These are phyloP conservation scores for Hydractinia symbiolongicarpus DNA, from an alignment of 30 jellyfish, hydroid and myxozoan species.

Conservation along the genomic window DNA sequence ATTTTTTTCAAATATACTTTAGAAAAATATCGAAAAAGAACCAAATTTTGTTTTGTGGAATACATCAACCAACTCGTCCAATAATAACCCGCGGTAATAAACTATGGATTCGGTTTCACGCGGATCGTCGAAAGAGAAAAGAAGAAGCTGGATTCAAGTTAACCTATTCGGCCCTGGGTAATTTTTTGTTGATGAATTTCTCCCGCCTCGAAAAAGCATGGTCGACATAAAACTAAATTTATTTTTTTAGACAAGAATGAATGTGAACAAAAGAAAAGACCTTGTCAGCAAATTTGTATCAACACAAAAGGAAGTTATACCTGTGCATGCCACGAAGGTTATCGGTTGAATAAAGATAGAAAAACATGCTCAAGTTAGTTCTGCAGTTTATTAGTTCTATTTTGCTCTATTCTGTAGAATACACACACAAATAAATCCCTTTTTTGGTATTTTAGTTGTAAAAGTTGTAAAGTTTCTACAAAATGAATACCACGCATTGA, in stretches of 20 bases:
- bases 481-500: neutral
- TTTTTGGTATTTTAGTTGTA: neutral
- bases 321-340: conserved; percentile 70
- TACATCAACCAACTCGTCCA: conserved; percentile 36
- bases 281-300: conserved; percentile 65
- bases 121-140: conserved; percentile 40
- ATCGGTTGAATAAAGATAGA: conserved; percentile 48
- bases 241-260: conserved; percentile 55
- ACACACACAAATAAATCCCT: too few relatives aligned
- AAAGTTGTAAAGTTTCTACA: neutral
- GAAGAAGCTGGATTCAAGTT: conserved; percentile 63
- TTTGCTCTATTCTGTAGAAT: neutral
- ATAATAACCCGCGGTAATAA: conserved; percentile 48
- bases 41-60: conserved; percentile 60
- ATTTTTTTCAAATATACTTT: neutral
- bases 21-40: conserved; percentile 46
- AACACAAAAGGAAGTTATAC: conserved; percentile 52
- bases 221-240: neutral
- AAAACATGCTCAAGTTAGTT: conserved; percentile 56
- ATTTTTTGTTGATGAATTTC: conserved; percentile 8
- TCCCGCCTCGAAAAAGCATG: neutral
- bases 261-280: conserved; percentile 38
- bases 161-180: conserved; percentile 63
- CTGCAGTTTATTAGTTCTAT: neutral
- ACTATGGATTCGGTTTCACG: conserved; percentile 64